Evolutionary conservation across 2,888 invertebrate species (phyloP), one percentile per base, ranked within the genome.

Genomic region (Sesia apiformis): DNA sequence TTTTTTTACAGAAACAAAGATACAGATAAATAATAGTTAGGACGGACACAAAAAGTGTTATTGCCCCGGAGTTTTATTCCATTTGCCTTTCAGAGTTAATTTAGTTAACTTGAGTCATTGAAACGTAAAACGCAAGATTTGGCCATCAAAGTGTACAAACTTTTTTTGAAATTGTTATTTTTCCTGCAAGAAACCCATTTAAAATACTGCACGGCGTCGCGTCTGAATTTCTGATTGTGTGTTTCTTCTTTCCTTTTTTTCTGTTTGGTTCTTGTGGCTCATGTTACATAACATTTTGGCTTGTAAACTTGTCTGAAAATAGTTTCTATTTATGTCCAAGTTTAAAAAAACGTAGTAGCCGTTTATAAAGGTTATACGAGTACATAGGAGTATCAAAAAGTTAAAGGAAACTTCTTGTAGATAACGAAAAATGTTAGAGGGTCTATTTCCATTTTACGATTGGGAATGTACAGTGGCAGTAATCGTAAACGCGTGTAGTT

Each of bases 391-490:
- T 23, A 23, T 2, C 4, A 49, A 49, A 8, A 49, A 6, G 6
- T 52, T 52, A 52, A 40, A 39, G 4, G 52, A 4, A 53, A 57
- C 58, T 58, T 63, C 63, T 65, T 57, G 60, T 60, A 64, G 62
- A 64, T 68, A 66, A 66, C 69, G 72, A 70, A 76, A 78, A 78
- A 81, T 78, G 70, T 76, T 71, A 62, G 61, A 57, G 60, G 63
- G 69, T 70, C 71, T 78, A 74, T 80, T 74, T 74, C 63, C 67
- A 74, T 78, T 82, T 83, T 79, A 81, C 77, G 78, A 79, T 72
- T 65, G 66, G 62, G 59, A 69, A 68, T 70, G 75, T 72, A 64
- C 68, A 52, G 55, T 59, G 65, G 61, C 63, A 62, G 62, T 61
- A 68, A 66, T 74, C 77, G 76, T 82, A 82, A 81, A 81, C 75